Evolutionary conservation across 2,797 vertebrate species (phyloP).

Genomic region (Rhabdophis nuchalis): DNA sequence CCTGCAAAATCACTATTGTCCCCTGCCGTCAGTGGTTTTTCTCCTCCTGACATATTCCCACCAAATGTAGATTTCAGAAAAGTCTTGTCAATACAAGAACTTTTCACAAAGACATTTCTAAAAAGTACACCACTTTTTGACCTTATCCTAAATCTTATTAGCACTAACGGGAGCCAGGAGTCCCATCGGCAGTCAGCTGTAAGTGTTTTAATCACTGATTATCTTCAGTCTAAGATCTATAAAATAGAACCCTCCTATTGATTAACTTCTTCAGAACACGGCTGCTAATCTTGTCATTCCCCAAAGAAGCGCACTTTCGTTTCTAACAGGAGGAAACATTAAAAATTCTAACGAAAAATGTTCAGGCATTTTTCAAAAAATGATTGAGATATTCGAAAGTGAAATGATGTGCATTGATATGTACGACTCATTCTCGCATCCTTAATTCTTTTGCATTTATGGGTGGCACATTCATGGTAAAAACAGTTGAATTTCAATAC

Average conservation of each 20-base stretch:
- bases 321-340: background rate
- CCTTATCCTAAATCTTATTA: background rate
- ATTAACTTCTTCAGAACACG: background rate
- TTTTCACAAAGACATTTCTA: background rate
- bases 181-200: background rate
- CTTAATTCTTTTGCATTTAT: background rate
- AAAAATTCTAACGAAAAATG: background rate
- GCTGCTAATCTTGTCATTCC: background rate
- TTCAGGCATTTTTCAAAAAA: background rate
- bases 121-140: background rate
- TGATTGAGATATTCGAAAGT: background rate
- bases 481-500: slow-evolving; percentile 47
- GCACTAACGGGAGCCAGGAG: background rate
- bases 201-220: background rate
- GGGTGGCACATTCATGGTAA: slow-evolving; percentile 7
- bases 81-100: background rate
- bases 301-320: background rate
- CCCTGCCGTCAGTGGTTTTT: background rate
- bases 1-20: background rate
- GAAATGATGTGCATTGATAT: background rate
- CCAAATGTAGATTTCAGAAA: background rate
- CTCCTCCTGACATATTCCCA: background rate
- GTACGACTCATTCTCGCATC: background rate
- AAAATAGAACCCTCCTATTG: background rate
- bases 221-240: background rate